Evolutionary conservation across 2,888 invertebrate species (phyloP).

Genomic region (Fragum sueziense): DNA sequence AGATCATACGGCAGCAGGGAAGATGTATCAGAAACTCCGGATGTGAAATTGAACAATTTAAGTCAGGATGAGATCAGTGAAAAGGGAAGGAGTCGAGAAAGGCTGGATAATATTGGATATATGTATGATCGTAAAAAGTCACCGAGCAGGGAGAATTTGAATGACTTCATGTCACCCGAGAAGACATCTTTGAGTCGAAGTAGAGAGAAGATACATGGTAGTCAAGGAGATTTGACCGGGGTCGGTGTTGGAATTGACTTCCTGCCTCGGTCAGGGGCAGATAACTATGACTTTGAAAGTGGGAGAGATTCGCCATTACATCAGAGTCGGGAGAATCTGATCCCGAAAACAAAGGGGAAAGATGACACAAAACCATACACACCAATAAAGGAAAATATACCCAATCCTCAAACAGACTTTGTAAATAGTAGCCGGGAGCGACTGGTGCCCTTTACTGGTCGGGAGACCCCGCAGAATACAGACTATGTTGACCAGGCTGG

Average conservation of each 20-base stretch:
- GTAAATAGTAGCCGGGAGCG: conserved; percentile 39
- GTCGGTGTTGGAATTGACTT: conserved; percentile 50
- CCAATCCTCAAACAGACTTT: conserved; percentile 24
- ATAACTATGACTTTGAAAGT: conserved; percentile 31
- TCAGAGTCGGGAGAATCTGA: conserved; percentile 54
- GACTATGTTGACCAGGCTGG: conserved; percentile 53
- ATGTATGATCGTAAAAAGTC: conserved; percentile 52
- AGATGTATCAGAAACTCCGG: conserved; percentile 29
- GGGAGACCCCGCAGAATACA: conserved; percentile 50
- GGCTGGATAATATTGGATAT: conserved; percentile 52
- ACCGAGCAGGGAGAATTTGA: conserved; percentile 52
- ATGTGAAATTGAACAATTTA: conserved; percentile 51
- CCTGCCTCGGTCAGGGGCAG: conserved; percentile 33
- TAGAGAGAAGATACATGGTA: conserved; percentile 34
- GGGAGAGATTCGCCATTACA: conserved; percentile 54
- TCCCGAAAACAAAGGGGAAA: conserved; percentile 43
- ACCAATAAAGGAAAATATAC: conserved; percentile 34
- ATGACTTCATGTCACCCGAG: conserved; percentile 30
- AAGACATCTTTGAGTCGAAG: conserved; percentile 29
- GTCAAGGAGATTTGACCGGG: conserved; percentile 21
- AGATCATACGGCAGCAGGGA: conserved; percentile 56
- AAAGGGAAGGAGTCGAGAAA: conserved; percentile 57
- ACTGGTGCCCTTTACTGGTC: conserved; percentile 38
- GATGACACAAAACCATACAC: conserved; percentile 14
- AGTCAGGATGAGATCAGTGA: conserved; percentile 56